Base-by-base conservation (phyloP, 2,888 invertebrate genomes). In the Philonicus albiceps region DNA sequence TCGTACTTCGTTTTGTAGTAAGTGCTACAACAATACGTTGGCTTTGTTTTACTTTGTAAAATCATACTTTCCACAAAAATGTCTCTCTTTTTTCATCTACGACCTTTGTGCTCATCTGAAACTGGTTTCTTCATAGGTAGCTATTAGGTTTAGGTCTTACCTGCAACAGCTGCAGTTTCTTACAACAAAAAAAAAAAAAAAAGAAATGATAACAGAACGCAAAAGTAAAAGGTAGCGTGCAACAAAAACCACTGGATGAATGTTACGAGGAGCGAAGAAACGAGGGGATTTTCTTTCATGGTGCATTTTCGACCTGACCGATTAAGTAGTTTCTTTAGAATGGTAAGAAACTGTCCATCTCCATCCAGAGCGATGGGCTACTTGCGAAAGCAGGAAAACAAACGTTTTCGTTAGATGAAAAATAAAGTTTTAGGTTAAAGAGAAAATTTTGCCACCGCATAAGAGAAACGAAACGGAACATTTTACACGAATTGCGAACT, bases 101-200 rank as follows among this genome's bases (percentile, higher is more conserved):
- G 16, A 19, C 72, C 19, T 83, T 83, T 55, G 55, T 83, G 22
- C 37, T 83, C 43, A 64, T 37, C 34, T 83, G 34, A 83, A 83
- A 83, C 83, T 64, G 64, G 83, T 83, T 83, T 83, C 64, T 83
- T 64, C 11, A 34, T 22, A 83, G 83, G 83, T 83, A 64, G 83
- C 27, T 72, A 83, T 83, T 83, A 83, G 64, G 64, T 83, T 22
- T 64, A 37, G 37, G 64, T 34, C 83, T n/a, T 83, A 83, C 83
- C 83, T 83, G 83, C 83, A 83, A 37, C 83, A 83, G 83, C 83
- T 83, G 83, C 83, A 83, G 22, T 83, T 83, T 83, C 37, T 64
- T 64, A 64, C 19, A 34, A 83, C n/a, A n/a, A n/a, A n/a, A n/a
- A n/a, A n/a, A n/a, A n/a, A n/a, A n/a, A n/a, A n/a, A n/a, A n/a